Evolutionary conservation across 2,113 vertebrate genomes (phyloP).

Genomic region (Trachemys scripta): DNA sequence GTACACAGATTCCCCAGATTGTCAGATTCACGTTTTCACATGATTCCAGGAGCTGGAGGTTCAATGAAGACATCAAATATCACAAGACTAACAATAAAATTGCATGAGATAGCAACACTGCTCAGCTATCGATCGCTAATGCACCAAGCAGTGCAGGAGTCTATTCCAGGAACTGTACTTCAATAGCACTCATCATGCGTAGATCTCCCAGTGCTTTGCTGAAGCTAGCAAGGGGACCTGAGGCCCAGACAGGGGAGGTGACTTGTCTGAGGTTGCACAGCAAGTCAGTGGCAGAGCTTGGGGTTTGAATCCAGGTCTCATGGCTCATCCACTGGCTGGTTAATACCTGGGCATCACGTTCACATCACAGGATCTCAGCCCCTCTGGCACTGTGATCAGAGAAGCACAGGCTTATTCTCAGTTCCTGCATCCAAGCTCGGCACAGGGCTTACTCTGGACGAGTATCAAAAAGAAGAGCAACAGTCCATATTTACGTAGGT

Average conservation of each 20-base stretch:
- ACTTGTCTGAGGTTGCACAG: not conserved
- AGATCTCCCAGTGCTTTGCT: not conserved
- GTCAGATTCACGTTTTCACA: too few species aligned
- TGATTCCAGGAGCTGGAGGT: too few species aligned
- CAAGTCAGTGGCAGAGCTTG: not conserved
- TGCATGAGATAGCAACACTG: too few species aligned
- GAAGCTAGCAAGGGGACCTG: not conserved
- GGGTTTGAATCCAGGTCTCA: not conserved
- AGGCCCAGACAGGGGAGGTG: not conserved
- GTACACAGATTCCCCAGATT: too few species aligned
- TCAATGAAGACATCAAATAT: too few species aligned
- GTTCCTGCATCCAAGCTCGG: not conserved
- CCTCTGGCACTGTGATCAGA: fast-evolving
- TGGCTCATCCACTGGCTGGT: not conserved
- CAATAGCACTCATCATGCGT: too few species aligned
- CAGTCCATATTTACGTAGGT: too few species aligned
- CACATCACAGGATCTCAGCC: fast-evolving
- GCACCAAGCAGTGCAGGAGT: not conserved
- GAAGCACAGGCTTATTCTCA: fast-evolving
- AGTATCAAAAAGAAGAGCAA: too few species aligned
- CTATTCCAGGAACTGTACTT: not conserved
- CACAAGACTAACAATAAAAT: too few species aligned
- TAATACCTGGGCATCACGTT: not conserved
- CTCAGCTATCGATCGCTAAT: not conserved
- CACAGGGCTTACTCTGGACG: not conserved